These are phyloP conservation scores for Dolichopus griseipennis DNA, from an alignment of 2,888 invertebrate genomes.

Conservation along the genomic window DNA sequence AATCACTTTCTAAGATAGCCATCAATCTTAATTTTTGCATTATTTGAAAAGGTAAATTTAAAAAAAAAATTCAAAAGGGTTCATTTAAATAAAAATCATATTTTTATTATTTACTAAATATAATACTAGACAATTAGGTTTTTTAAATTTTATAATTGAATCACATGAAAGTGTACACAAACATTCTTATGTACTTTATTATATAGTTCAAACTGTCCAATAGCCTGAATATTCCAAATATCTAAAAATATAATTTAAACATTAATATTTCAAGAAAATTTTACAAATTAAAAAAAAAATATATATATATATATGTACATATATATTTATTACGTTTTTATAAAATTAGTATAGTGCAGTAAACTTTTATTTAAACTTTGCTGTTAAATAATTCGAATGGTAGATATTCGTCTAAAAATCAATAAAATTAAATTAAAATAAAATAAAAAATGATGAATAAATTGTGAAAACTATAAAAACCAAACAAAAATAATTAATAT, in stretches of 20 bases:
- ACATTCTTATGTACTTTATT: not conserved
- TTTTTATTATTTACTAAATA: too few relatives aligned
- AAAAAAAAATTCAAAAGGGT: too few relatives aligned
- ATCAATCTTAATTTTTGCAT: too few relatives aligned
- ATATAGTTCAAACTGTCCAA: not conserved
- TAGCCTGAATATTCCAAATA: conserved; percentile 2
- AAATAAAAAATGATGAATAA: not conserved
- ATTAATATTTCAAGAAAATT: not conserved
- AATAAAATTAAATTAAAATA: not conserved
- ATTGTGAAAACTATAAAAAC: not conserved
- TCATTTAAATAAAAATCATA: too few relatives aligned
- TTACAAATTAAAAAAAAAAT: not conserved
- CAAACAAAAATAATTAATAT: too few relatives aligned
- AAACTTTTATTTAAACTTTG: not conserved
- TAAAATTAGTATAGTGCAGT: not conserved
- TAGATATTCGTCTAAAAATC: not conserved
- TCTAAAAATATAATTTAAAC: not conserved
- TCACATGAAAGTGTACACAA: too few relatives aligned
- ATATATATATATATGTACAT: too few relatives aligned
- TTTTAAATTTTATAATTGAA: too few relatives aligned
- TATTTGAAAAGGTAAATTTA: too few relatives aligned
- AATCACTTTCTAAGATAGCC: too few relatives aligned
- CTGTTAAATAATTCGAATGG: not conserved
- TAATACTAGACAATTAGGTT: too few relatives aligned
- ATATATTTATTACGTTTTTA: not conserved